A percentile compares a stretch with the other conserved stretches of the same genome.
Evolutionary conservation across 2,113 vertebrate species (phyloP).

Genomic region (Xenus cinereus): DNA sequence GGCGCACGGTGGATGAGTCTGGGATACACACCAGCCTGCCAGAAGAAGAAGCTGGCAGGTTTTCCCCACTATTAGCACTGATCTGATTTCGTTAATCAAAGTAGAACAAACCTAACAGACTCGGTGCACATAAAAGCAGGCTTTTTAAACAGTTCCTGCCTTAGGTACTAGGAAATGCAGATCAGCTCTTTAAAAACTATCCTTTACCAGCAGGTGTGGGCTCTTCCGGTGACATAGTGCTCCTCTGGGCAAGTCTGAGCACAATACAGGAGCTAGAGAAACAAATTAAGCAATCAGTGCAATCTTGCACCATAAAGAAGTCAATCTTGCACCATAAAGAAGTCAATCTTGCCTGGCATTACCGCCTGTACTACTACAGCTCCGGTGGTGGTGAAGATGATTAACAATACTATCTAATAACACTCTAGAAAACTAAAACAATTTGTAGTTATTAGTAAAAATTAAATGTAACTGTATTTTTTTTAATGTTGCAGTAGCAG

Average conservation of each 20-base stretch:
- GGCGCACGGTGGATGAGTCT: neutral
- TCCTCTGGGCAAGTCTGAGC: slow-evolving; percentile 1
- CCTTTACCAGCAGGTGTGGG: neutral
- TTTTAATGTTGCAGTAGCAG: slow-evolving; percentile 8
- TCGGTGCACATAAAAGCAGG: neutral
- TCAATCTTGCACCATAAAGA: neutral
- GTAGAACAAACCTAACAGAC: neutral
- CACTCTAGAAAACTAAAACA: neutral
- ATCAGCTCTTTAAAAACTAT: neutral
- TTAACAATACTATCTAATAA: neutral
- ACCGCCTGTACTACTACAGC: neutral
- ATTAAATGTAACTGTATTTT: neutral
- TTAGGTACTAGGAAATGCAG: neutral
- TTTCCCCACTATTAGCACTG: neutral
- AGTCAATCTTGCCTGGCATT: neutral
- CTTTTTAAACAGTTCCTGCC: neutral
- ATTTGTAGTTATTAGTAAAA: neutral
- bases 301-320: neutral
- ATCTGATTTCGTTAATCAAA: neutral
- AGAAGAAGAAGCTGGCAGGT: neutral
- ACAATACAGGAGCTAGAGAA: neutral
- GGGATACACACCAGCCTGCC: neutral
- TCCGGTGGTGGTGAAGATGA: neutral
- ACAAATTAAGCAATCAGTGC: neutral
- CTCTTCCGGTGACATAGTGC: neutral